A percentile compares a stretch with the other conserved stretches of the same genome.
phyloP scores from a whole-genome alignment of 1,140 invertebrate genomes.

The Drosophila triauraria region DNA sequence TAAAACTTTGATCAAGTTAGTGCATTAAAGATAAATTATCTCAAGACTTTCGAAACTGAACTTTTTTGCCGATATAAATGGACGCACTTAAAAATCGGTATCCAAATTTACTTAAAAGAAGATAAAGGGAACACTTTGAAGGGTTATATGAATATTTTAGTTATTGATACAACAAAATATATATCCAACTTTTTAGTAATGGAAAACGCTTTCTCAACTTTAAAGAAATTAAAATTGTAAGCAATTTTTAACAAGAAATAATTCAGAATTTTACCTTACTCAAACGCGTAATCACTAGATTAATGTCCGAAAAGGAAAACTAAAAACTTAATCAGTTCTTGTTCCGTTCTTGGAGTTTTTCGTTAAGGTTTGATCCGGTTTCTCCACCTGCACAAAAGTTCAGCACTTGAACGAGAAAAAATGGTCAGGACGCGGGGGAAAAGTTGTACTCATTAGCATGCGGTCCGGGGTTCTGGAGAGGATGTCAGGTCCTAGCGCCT shows the following conservation, averaged over 20 bases:
- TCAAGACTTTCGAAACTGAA: not conserved
- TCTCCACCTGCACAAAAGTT: constrained; percentile 57
- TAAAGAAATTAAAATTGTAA: not conserved
- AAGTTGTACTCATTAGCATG: constrained; percentile 78
- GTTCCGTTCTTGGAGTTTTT: constrained; percentile 56
- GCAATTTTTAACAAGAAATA: not conserved
- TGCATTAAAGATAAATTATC: constrained; percentile 17
- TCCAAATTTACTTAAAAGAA: no score
- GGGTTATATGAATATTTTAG: no score
- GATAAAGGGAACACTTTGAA: not conserved
- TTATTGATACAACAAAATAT: no score
- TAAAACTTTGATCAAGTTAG: constrained; percentile 16
- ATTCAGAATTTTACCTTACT: no score
- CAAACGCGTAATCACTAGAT: constrained; percentile 8
- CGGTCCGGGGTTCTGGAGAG: constrained; percentile 31
- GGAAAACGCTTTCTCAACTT: no score
- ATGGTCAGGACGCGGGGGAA: constrained; percentile 23
- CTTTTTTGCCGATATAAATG: not conserved
- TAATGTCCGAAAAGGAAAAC: constrained; percentile 9
- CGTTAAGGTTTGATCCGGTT: constrained; percentile 55
- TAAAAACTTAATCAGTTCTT: constrained; percentile 55
- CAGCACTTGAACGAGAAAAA: constrained; percentile 50
- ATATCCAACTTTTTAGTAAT: not conserved
- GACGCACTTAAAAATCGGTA: not conserved
- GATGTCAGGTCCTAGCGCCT: constrained; percentile 21